These are phyloP conservation scores for Petrocephalus sullivani DNA, from an alignment of 2,797 vertebrate genomes.

Conservation along the genomic window DNA sequence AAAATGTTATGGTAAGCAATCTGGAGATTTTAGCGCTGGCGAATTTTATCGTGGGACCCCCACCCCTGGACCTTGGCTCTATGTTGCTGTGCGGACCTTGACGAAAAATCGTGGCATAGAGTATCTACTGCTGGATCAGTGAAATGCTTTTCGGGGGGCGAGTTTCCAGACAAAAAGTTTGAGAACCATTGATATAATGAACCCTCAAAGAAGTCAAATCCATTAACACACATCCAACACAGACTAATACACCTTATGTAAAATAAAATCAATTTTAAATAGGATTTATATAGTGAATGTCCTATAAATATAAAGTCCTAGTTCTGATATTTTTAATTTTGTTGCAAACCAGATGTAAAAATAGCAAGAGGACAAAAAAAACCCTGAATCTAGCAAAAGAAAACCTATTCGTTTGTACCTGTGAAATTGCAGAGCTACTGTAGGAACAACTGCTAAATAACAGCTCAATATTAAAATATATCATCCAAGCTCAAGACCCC, in stretches of 20 bases:
- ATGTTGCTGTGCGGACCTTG: neutral
- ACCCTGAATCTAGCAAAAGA: neutral
- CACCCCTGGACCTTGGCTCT: neutral
- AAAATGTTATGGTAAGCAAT: neutral
- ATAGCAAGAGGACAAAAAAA: neutral
- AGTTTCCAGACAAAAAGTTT: neutral
- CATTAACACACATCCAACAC: neutral
- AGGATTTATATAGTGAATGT: neutral
- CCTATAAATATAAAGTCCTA: neutral
- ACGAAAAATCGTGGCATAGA: neutral
- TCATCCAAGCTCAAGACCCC: neutral
- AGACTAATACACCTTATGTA: neutral
- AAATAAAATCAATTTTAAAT: neutral
- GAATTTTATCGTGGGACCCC: neutral
- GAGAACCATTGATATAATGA: neutral
- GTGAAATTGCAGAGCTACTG: neutral
- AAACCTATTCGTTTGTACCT: neutral
- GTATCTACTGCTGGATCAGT: neutral
- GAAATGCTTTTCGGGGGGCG: neutral
- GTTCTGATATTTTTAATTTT: slow-evolving; percentile 6
- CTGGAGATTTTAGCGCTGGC: neutral
- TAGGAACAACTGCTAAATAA: neutral
- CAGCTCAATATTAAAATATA: slow-evolving; percentile 4
- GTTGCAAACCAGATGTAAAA: neutral
- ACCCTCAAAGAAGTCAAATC: neutral